These are phyloP conservation scores for Dinoponera quadriceps DNA, from an alignment of 1,140 invertebrate species.

Conservation along the genomic window DNA sequence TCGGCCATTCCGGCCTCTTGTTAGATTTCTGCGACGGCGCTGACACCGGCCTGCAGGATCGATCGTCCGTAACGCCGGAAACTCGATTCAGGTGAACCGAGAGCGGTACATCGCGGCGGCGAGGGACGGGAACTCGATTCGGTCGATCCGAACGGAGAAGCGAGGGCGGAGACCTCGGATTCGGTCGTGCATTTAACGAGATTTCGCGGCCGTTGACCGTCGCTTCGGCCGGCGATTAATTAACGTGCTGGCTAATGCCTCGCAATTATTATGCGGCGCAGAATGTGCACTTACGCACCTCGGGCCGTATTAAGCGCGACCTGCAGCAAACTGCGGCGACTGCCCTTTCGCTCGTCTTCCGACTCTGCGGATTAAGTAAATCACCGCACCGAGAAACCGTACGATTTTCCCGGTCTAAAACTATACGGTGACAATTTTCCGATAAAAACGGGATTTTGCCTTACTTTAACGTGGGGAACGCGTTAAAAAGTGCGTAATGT, in stretches of 20 bases:
- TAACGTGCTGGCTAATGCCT: conserved; percentile 61
- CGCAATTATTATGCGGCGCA: conserved; percentile 55
- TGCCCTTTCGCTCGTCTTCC: too few relatives aligned
- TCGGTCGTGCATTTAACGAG: conserved; percentile 66
- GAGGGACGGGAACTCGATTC: conserved; percentile 26
- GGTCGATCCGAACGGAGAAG: conserved; percentile 20
- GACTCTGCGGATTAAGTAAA: conserved; percentile 8
- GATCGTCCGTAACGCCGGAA: conserved; percentile 39
- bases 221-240: conserved; percentile 56
- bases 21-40: conserved; percentile 22
- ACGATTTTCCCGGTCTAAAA: too few relatives aligned
- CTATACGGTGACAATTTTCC: not conserved
- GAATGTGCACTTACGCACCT: conserved; percentile 29
- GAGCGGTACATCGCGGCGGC: not conserved
- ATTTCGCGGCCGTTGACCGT: conserved; percentile 66
- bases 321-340: not conserved
- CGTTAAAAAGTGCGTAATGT: too few relatives aligned
- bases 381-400: not conserved
- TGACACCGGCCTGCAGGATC: conserved; percentile 31
- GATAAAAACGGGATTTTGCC: not conserved
- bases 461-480: too few relatives aligned
- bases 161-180: not conserved
- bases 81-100: conserved; percentile 41
- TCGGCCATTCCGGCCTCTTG: not conserved
- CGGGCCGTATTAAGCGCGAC: not conserved